phyloP scores from a whole-genome alignment of 2,113 vertebrate genomes.

The Nothocercus nigrocapillus region DNA sequence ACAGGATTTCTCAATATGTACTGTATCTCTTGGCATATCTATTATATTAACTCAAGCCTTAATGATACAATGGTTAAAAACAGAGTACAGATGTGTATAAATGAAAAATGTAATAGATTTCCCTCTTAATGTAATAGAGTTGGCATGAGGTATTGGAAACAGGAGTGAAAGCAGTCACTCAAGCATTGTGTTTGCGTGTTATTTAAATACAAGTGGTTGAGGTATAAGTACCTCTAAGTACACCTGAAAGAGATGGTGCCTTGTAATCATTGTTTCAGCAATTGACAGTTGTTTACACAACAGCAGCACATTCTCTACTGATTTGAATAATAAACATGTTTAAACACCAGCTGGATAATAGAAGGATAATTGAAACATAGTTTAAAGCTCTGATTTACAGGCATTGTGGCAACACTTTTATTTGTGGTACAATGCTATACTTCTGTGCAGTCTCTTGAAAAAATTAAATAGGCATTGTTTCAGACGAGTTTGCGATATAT shows the following conservation, averaged over 20 bases:
- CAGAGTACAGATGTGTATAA: conserved; percentile 81
- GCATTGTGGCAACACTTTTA: conserved; percentile 80
- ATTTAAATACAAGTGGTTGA: conserved; percentile 85
- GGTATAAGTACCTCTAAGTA: conserved; percentile 84
- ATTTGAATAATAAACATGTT: conserved; percentile 89
- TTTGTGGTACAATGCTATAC: conserved; percentile 81
- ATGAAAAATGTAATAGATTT: conserved; percentile 87
- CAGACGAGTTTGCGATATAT: conserved; percentile 72
- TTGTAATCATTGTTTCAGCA: conserved; percentile 88
- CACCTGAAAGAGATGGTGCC: conserved; percentile 86
- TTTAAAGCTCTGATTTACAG: conserved; percentile 88
- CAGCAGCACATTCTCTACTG: conserved; percentile 84
- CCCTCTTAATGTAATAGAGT: conserved; percentile 85
- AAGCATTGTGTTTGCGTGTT: conserved; percentile 85
- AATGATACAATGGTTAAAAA: conserved; percentile 85
- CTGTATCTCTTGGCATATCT: conserved; percentile 77
- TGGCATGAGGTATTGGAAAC: conserved; percentile 79
- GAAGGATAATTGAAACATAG: conserved; percentile 88
- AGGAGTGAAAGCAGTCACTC: conserved; percentile 80
- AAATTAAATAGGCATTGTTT: conserved; percentile 79
- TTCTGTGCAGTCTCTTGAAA: conserved; percentile 72
- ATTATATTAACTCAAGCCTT: conserved; percentile 81
- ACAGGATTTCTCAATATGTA: conserved; percentile 67
- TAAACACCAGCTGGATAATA: conserved; percentile 89
- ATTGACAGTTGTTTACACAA: conserved; percentile 90